Evolutionary conservation across 2,888 invertebrate genomes (phyloP).

Genomic region (Ornithoptera priamus): DNA sequence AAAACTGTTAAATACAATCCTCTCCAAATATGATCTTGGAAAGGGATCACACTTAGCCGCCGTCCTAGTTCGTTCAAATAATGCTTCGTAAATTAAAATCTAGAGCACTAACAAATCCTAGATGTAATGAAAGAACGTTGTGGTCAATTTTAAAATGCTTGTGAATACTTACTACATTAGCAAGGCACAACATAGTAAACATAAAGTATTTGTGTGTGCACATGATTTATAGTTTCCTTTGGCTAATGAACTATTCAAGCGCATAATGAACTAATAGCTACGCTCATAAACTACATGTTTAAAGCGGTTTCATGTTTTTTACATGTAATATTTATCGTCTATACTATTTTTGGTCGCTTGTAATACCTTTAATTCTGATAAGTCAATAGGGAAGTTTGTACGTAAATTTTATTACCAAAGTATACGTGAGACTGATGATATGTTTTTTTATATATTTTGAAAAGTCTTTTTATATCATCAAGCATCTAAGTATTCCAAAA

Average conservation of each 20-base stretch:
- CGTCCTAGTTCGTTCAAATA: neutral
- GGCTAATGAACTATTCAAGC: constrained; percentile 45
- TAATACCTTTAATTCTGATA: neutral
- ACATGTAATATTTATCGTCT: neutral
- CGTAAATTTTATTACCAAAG: neutral
- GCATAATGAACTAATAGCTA: constrained; percentile 22
- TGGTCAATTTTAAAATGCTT: neutral
- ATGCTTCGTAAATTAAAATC: neutral
- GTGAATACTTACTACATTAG: constrained; percentile 10
- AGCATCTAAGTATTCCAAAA: too few species aligned
- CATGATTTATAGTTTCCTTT: constrained; percentile 54
- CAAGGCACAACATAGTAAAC: constrained; percentile 15
- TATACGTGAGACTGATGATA: too few species aligned
- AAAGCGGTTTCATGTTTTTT: constrained; percentile 10
- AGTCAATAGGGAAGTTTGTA: neutral
- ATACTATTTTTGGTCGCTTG: neutral
- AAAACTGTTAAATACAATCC: neutral
- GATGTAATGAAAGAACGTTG: neutral
- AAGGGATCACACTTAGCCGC: neutral
- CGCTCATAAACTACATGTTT: constrained; percentile 15
- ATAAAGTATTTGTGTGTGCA: constrained; percentile 12
- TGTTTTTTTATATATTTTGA: too few species aligned
- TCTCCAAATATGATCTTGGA: neutral
- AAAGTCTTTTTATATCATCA: too few species aligned
- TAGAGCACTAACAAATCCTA: neutral